phyloP scores from a whole-genome alignment of 2,888 invertebrate species.

The Morinoia aosen region DNA sequence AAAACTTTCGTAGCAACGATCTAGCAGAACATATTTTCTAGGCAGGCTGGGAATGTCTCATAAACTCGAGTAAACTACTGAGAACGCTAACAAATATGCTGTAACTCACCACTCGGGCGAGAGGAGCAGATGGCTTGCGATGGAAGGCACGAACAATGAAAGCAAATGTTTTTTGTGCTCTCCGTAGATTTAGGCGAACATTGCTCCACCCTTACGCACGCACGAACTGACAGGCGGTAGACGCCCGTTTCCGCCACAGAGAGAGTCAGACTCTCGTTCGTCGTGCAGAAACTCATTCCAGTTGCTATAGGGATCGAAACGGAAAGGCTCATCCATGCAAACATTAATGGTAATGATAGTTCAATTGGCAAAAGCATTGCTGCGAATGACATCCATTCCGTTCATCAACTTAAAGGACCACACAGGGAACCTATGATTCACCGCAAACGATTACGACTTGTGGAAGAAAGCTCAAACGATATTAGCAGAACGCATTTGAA shows the following conservation, averaged over 20 bases:
- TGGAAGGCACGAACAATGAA: slow-evolving; percentile 34
- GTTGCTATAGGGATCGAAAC: not conserved
- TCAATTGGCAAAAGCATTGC: not conserved
- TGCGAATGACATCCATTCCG: not conserved
- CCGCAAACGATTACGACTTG: not conserved
- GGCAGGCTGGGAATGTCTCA: slow-evolving; percentile 42
- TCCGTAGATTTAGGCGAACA: slow-evolving; percentile 40
- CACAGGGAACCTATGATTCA: not conserved
- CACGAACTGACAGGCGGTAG: slow-evolving; percentile 8
- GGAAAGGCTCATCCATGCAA: not conserved
- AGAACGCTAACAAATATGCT: slow-evolving; percentile 50
- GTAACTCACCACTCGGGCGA: slow-evolving; percentile 32
- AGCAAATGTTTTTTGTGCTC: slow-evolving; percentile 33
- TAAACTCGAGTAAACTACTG: slow-evolving; percentile 52
- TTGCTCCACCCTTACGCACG: not conserved
- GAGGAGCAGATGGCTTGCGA: slow-evolving; percentile 34
- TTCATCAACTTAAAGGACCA: not conserved
- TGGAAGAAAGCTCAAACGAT: not conserved
- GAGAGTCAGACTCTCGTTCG: not conserved
- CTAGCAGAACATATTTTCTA: slow-evolving; percentile 53
- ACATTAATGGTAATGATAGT: not conserved
- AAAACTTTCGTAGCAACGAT: slow-evolving; percentile 50
- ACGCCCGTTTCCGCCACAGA: not conserved
- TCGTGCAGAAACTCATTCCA: not conserved
- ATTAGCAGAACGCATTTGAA: not conserved